Evolutionary conservation across 2,797 vertebrate species (phyloP), one percentile per base, ranked within the genome.

Genomic region (Acrossocheilus wenchowensis): DNA sequence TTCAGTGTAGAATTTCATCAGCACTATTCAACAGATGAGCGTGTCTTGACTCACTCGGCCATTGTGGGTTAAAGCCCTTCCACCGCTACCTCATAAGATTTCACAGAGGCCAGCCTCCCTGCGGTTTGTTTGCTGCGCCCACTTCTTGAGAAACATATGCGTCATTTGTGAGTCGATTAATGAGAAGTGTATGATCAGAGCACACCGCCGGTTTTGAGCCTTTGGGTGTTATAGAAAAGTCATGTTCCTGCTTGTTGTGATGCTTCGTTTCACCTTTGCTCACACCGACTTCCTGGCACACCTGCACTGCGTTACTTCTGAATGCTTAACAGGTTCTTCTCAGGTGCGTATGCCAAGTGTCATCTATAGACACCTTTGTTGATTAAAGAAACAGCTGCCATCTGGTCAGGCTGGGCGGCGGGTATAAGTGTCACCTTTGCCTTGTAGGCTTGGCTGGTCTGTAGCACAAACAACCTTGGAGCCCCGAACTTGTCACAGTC

Each of bases 391-490:
- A 81, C 74, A 74, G 84, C 81, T 80, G 92, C 92, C 91, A 90
- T 90, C 90, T 90, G 90, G 91, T 91, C 86, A 89, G 92, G 91
- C 89, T 90, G 90, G 92, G 90, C 87, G 88, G 78, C 90, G 90
- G 36, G 72, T 62, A 82, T 91, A 90, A 90, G 88, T 92, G 90
- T 93, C 90, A 90, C 92, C 88, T 83, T 80, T 86, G 89, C 88
- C 87, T 88, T 88, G 64, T 83, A 86, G 80, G 80, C 73, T 73
- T 64, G 34, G 77, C 74, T 60, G 57, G 81, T 45, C 80, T 60
- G 74, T 34, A 45, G 73, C 89, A 77, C 91, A 92, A 92, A 93
- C 91, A 93, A 94, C 94, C 93, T 95, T 92, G 60, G 87, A 92
- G 91, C 92, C 87, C 57, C 88, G 90, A 90, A 91, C 91, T 90